Base-by-base conservation (phyloP, 2,888 invertebrate species). In the Amorpha juglandis region DNA sequence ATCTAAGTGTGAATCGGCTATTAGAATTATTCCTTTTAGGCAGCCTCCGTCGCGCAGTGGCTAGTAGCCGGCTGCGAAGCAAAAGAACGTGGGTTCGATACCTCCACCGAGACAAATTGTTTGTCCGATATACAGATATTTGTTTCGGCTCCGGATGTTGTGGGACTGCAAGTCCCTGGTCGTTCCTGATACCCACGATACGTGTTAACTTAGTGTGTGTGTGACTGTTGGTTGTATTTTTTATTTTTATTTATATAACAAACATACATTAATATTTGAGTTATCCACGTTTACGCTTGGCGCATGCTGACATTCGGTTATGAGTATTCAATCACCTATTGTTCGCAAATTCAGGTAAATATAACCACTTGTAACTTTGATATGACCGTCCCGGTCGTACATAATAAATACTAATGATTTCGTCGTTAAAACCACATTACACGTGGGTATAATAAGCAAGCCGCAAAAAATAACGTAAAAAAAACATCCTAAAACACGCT, bases 401-500 rank as follows among this genome's bases (percentile, higher is more conserved):
- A 16, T 48, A 27, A 27, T 27, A 6, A 16, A 48, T 16, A 4
- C 6, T 48, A 16, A 48, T 48, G 1, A 16, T 16, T 48, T 48
- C 16, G 14, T 16, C 27, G 16, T 48, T 48, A 48, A 48, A 48
- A 48, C 47, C 0, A 16, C 48, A 48, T 14, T 16, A 48, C 3
- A 27, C 27, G 27, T 55, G n/a, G n/a, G n/a, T n/a, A n/a, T 33
- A 38, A 16, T 9, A 12, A 52, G 0, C n/a, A 48, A n/a, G 48
- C 16, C 16, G 14, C 16, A 16, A 48, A n/a, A 16, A 48, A 14
- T 48, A 48, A 16, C 16, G n/a, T 50, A 19, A 50, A 19, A 50
- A 12, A 21, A 47, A 63, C 62, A 63, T 2, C n/a, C 27, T 35
- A 64, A 53, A 51, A 16, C n/a, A 11, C 47, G 47, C 53, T 16